Base-by-base conservation (phyloP, 2,888 invertebrate species). In the Portevinia maculata region DNA sequence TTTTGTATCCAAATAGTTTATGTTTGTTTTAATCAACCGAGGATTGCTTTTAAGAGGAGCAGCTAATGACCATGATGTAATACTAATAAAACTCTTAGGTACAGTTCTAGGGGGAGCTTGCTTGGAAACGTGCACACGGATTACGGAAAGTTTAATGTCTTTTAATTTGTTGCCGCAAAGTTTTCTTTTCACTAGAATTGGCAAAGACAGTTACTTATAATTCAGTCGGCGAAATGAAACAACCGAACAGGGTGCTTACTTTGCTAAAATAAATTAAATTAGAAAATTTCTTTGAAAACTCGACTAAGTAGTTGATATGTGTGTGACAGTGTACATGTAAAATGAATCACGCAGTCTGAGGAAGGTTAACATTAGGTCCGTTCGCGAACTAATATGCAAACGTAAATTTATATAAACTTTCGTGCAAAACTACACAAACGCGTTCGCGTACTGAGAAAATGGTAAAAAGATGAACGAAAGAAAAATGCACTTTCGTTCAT, bases 71-170 rank as follows among this genome's bases (percentile, higher is more conserved):
- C 73, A 30, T 64, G 62, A 62, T 64, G 41, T 60, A 48, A 19
- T 60, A 34, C 21, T 39, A 41, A 62, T 67, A 62, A 69, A 55
- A 67, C 62, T 74, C 48, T 46, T 64, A 57, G 67, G 79, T 73
- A 32, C 32, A 28, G 17, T 65, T 57, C 24, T 8, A 8, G 0
- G 39, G 13, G 21, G 50, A 75, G 62, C 50, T 79, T 21, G 62
- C 50, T 79, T 21, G 21, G 37, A 34, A 24, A 53, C 39, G 21
- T 57, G n/a, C 34, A 55, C 46, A 34, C 55, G 55, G 44, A 50
- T 57, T 74, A 17, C 17, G 48, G 11, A 30, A 50, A 44, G 44
- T 57, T 73, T 67, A 79, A 67, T 62, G 44, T 48, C 34, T 3
- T 28, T 65, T 60, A 60, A 67, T 73, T 60, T 67, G 60, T 74